Evolutionary conservation across 2,797 vertebrate species (phyloP), one percentile per base, ranked within the genome.

Genomic region (Diceros bicornis): DNA sequence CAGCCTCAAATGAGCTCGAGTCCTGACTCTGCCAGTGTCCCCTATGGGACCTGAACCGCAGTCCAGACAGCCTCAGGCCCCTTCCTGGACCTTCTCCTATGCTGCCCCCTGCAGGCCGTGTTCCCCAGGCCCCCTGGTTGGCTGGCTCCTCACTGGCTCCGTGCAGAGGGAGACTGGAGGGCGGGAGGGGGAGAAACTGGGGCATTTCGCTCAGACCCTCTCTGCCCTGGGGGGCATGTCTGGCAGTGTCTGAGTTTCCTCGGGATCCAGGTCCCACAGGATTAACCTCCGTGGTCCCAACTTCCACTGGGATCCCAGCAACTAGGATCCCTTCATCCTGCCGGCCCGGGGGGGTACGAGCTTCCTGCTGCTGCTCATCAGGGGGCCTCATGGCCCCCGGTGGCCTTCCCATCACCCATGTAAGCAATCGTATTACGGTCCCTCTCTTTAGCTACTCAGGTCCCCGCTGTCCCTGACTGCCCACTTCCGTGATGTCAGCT

Each of bases 31-130:
- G 25, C 59, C 29, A 0, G 74, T 71, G 61, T 41, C 47, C 4
- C 23, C 75, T 7, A 44, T 17, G 41, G 50, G 75, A 64, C 55
- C 34, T 4, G 4, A 61, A 14, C 66, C 17, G 1, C 25, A 47
- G 81, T 41, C 72, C 52, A 41, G 4, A 41, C 41, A 41, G 41
- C 78, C 78, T 92, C 66, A 47, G 72, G 52, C 59, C 57, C 8
- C 1, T 0, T 17, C 71, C 77, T 37, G 9, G 34, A 23, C 34
- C 25, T 25, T 16, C 23, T 14, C 57, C 47, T 14, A 10, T 6
- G 9, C 29, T 55, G 2, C 44, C 34, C 8, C 0, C 74, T 6
- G 3, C 34, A 29, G 20, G 44, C 47, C n/a, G 23, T 4, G 0
- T 57, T 57, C 50, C 69, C 41, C 59, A 29, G 25, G 57, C 6